Evolutionary conservation across 1,140 invertebrate species (phyloP).

Genomic region (Panagrolaimus sp.): DNA sequence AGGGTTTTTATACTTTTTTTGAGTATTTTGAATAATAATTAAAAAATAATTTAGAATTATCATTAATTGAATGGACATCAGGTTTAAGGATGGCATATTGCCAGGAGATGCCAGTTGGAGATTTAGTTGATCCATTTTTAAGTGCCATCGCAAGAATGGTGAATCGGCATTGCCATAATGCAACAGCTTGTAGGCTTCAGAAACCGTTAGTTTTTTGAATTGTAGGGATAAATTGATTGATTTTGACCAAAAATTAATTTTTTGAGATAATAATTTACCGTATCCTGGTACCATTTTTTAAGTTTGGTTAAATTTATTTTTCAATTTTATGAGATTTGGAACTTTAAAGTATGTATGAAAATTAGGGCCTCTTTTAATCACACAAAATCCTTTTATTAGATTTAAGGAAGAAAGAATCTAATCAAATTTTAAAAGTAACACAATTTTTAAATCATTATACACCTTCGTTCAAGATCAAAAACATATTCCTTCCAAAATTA

Average conservation of each 20-base stretch:
- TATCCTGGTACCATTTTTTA: too few species aligned
- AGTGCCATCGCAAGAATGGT: conserved; percentile 44
- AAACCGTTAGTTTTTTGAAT: conserved; percentile 28
- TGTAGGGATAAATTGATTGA: neutral
- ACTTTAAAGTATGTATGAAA: too few species aligned
- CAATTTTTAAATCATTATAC: too few species aligned
- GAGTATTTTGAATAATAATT: neutral
- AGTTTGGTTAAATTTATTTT: too few species aligned
- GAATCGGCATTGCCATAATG: conserved; percentile 44
- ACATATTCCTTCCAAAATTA: too few species aligned
- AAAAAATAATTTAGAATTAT: conserved; percentile 33
- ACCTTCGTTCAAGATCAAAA: too few species aligned
- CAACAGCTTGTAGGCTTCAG: conserved; percentile 36
- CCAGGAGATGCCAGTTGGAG: conserved; percentile 31
- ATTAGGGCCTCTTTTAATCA: too few species aligned
- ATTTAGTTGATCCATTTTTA: conserved; percentile 41
- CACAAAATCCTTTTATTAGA: too few species aligned
- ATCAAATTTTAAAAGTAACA: too few species aligned
- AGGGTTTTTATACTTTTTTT: neutral
- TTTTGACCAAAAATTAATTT: conserved; percentile 17
- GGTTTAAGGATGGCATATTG: conserved; percentile 41
- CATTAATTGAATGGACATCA: conserved; percentile 33
- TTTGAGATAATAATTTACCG: neutral
- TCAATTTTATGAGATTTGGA: too few species aligned
- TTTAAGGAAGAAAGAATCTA: too few species aligned